A percentile compares a stretch with the other conserved stretches of the same genome.
These are phyloP conservation scores for Apeltes quadracus DNA, from an alignment of 2,113 vertebrate species.

Conservation along the genomic window DNA sequence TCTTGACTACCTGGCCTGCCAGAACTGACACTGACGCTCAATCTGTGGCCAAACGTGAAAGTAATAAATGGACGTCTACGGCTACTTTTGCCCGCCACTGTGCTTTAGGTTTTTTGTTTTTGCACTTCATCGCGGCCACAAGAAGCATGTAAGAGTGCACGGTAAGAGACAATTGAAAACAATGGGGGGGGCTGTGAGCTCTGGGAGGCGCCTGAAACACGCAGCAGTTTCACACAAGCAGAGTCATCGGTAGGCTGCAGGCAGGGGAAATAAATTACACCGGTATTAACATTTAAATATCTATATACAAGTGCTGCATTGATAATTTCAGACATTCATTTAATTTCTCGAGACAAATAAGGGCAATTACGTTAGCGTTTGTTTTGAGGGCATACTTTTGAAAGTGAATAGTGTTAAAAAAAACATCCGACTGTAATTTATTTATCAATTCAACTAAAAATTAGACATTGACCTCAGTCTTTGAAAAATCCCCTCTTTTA, in stretches of 20 bases:
- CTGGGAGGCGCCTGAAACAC: slow-evolving; percentile 24
- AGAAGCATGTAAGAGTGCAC: slow-evolving; percentile 42
- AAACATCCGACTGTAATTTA: slow-evolving; percentile 66
- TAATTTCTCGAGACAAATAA: slow-evolving; percentile 30
- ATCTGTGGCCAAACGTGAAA: slow-evolving; percentile 25
- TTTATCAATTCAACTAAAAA: slow-evolving; percentile 78
- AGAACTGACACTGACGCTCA: no score
- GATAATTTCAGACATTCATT: slow-evolving; percentile 38
- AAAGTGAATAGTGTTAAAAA: no score
- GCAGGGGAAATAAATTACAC: slow-evolving; percentile 18
- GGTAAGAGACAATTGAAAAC: slow-evolving; percentile 39
- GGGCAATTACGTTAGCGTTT: slow-evolving; percentile 16
- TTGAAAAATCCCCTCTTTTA: slow-evolving; percentile 57
- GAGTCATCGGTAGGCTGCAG: neutral
- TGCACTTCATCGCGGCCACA: slow-evolving; percentile 50
- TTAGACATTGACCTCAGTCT: slow-evolving; percentile 72
- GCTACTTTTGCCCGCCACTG: slow-evolving; percentile 47
- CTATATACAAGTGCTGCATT: slow-evolving; percentile 43
- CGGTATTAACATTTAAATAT: slow-evolving; percentile 32
- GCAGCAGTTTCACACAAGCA: neutral
- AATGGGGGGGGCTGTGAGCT: slow-evolving; percentile 43
- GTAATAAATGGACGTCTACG: slow-evolving; percentile 59
- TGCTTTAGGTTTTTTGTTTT: slow-evolving; percentile 49
- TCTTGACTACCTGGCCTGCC: no score
- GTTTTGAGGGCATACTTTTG: no score